Base-by-base conservation (phyloP, 2,888 invertebrate genomes). In the Dynastes maya region DNA sequence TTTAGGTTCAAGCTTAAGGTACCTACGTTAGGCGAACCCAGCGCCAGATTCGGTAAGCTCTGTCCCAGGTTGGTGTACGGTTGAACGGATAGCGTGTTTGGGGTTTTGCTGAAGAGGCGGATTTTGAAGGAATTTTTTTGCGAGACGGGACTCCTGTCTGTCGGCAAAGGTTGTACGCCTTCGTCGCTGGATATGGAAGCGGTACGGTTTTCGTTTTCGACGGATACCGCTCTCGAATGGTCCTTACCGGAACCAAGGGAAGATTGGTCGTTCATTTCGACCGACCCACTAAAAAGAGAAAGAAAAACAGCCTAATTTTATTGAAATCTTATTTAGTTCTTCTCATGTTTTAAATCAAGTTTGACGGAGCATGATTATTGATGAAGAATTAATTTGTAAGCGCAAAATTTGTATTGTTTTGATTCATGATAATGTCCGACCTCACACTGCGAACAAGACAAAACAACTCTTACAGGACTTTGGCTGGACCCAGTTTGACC, bases 21-120 rank as follows among this genome's bases (percentile, higher is more conserved):
- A 65, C 88, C 87, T 5, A 87, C 84, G 79, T 88, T 88, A 16
- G 89, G 88, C 64, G 89, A 89, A 16, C 89, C 88, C 37, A 89
- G 82, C 82, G 91, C 91, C 76, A 96, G 90, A 86, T 96, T 96
- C 2, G 96, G 96, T 84, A 96, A 89, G 85, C 95, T 96, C 87
- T 96, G 95, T 45, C 95, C 95, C 72, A 95, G 89, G 72, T 91
- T 91, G 84, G 92, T 91, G 86, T 90, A 88, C 79, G 94, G 93
- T 86, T 95, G 94, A 79, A 96, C 95, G 68, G 93, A 93, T 81
- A 96, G 89, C 0, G 94, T 94, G 86, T 95, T 95, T 45, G 94
- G 93, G 51, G 94, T 92, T 82, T 88, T 88, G 79, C 85, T 86
- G 81, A 87, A 88, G 51, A 80, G 83, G 71, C 88, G 86, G 79